A percentile compares a stretch with the other conserved stretches of the same genome.
Conservation (phyloP, 2,113 vertebrate species). For the Sceloporus undulatus region DNA sequence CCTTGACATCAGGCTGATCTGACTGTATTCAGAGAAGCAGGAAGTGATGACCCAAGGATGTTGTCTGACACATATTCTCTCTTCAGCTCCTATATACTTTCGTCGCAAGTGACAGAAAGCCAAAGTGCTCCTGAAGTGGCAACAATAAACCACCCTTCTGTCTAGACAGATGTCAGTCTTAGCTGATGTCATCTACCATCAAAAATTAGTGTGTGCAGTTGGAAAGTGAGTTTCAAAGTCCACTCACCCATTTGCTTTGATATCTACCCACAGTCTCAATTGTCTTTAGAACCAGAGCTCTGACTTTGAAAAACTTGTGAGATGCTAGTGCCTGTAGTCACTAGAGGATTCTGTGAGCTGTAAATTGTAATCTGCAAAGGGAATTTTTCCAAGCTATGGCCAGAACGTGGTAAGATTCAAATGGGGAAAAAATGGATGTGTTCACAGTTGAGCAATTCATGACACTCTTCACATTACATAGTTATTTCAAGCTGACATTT, state of each 20-base stretch:
- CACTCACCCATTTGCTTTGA: not conserved
- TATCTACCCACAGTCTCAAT: not conserved
- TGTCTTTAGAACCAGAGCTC: not conserved
- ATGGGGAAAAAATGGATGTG: not conserved
- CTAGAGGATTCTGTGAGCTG: no score
- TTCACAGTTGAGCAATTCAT: not conserved
- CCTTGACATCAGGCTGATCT: not conserved
- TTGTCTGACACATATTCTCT: not conserved
- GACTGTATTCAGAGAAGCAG: not conserved
- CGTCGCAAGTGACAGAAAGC: not conserved
- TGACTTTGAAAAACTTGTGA: not conserved
- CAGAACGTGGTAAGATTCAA: not conserved
- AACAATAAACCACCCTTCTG: not conserved
- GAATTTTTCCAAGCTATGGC: no score
- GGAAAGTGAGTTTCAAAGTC: not conserved
- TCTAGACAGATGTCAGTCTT: not conserved
- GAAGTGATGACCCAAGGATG: not conserved
- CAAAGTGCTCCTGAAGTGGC: not conserved
- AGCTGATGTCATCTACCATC: not conserved
- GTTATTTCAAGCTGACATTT: slow-evolving; percentile 22
- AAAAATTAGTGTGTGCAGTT: not conserved
- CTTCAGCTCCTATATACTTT: not conserved
- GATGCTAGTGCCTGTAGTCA: no score
- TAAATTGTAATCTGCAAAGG: no score
- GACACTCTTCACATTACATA: not conserved